Conservation (phyloP, 2,797 vertebrate species). For the Lateolabrax maculatus region DNA sequence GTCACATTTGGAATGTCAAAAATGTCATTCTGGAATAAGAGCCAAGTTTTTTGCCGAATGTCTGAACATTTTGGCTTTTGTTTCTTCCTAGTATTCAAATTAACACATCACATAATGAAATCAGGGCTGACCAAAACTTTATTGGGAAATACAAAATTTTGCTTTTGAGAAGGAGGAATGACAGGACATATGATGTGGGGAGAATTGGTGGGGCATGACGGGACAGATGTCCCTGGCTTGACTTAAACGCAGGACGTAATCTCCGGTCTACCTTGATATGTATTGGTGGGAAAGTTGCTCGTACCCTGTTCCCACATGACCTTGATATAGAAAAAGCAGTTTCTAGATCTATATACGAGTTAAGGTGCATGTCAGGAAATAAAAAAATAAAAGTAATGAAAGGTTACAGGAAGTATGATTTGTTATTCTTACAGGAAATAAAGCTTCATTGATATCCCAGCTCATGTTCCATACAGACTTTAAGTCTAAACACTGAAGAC, state of each 20-base stretch:
- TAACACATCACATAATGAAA: background rate
- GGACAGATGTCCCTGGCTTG: background rate
- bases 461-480: conserved; percentile 19
- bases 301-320: background rate
- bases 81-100: background rate
- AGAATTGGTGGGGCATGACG: background rate
- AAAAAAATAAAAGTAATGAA: conserved; percentile 8
- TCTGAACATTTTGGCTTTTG: background rate
- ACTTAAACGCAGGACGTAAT: background rate
- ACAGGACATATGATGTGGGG: background rate
- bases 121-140: background rate
- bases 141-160: background rate
- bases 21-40: conserved; percentile 4
- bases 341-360: too few relatives aligned
- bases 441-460: conserved; percentile 28
- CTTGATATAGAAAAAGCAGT: background rate
- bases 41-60: background rate
- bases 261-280: background rate
- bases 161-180: background rate
- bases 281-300: background rate
- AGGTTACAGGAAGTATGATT: conserved; percentile 29
- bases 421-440: conserved; percentile 10
- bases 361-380: background rate
- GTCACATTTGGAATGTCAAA: too few relatives aligned
- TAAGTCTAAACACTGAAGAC: background rate